Conservation (phyloP, 2,113 vertebrate genomes). For the Amia ocellicauda region DNA sequence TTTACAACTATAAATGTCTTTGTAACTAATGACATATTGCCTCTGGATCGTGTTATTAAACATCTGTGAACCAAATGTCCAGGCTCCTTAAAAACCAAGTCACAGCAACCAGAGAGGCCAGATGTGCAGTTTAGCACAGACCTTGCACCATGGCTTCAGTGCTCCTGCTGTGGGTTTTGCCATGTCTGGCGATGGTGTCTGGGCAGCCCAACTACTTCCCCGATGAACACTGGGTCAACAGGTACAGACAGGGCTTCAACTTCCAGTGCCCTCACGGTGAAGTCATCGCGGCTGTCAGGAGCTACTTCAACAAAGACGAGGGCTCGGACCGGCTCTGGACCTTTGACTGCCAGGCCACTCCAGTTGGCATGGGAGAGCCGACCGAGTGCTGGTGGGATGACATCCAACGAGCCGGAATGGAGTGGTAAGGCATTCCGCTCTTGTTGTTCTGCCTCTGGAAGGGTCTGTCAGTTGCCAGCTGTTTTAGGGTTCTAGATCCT, state of each 20-base stretch:
- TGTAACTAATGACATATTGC: slow-evolving; percentile 73
- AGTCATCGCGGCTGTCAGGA: slow-evolving; percentile 82
- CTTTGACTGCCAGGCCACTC: slow-evolving; percentile 86
- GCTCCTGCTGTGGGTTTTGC: slow-evolving; percentile 58
- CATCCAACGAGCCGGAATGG: slow-evolving; percentile 82
- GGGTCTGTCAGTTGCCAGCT: too few relatives aligned
- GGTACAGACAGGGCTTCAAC: slow-evolving; percentile 89
- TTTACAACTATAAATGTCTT: slow-evolving; percentile 51
- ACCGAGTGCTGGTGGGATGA: slow-evolving; percentile 99
- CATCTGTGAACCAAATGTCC: slow-evolving; percentile 89
- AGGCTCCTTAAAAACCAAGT: slow-evolving; percentile 63
- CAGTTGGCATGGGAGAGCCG: slow-evolving; percentile 77
- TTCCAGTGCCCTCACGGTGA: slow-evolving; percentile 93
- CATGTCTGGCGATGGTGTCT: slow-evolving; percentile 59
- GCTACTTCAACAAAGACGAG: slow-evolving; percentile 82
- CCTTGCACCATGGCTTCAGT: slow-evolving; percentile 66
- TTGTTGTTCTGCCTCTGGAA: neutral
- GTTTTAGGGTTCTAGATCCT: too few relatives aligned
- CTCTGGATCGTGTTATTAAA: slow-evolving; percentile 67
- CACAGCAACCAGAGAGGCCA: slow-evolving; percentile 45
- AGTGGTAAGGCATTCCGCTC: slow-evolving; percentile 76
- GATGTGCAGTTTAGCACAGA: slow-evolving; percentile 8
- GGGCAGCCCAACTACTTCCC: slow-evolving; percentile 72
- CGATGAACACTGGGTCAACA: slow-evolving; percentile 84
- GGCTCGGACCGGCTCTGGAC: slow-evolving; percentile 89